These are phyloP conservation scores for Mus musculus DNA, from an alignment of 2,113 vertebrate species.

Conservation along the genomic window DNA sequence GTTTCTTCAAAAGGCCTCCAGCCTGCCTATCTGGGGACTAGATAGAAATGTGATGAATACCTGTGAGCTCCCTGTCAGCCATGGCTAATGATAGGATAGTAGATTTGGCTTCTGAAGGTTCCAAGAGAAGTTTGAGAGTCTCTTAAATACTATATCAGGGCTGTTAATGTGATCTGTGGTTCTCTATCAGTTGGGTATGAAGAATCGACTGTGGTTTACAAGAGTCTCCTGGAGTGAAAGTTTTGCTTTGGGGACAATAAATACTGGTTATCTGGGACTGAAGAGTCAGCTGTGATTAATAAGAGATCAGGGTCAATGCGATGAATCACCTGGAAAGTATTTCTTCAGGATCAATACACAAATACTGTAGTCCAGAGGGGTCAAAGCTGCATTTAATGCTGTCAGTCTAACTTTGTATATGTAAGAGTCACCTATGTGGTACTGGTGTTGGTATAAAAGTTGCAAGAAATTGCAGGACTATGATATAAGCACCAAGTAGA, in stretches of 20 bases:
- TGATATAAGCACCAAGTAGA: neutral
- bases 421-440: neutral
- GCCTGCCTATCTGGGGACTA: neutral
- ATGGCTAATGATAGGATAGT: neutral
- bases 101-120: neutral
- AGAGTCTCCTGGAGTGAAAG: no score
- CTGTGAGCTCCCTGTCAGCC: neutral
- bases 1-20: neutral
- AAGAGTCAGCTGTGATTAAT: neutral
- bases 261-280: neutral
- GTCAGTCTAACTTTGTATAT: neutral
- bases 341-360: neutral
- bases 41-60: neutral
- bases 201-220: no score
- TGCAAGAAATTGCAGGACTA: neutral
- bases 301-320: neutral
- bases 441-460: neutral
- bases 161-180: neutral
- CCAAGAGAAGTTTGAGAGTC: neutral
- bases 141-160: neutral
- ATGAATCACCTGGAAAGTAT: neutral
- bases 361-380: neutral
- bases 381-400: neutral
- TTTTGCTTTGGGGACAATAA: no score
- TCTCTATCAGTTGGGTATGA: no score